Evolutionary conservation across 1,140 invertebrate genomes (phyloP).

Genomic region (Goniozus legneri): DNA sequence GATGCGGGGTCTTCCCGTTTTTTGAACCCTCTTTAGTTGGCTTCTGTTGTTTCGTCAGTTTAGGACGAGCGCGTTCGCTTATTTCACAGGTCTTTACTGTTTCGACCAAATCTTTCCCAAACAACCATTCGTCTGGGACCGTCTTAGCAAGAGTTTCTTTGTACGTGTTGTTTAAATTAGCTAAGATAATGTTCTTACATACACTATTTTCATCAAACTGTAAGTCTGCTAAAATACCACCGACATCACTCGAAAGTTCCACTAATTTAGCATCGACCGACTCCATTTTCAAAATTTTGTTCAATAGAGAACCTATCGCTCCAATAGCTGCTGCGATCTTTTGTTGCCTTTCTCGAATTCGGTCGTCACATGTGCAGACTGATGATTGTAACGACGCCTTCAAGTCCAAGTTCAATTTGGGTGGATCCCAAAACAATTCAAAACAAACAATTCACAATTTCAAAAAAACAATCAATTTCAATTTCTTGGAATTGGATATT

Average conservation of each 20-base stretch:
- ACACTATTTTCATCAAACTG: not conserved
- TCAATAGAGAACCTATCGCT: too few species aligned
- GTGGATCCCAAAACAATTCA: too few species aligned
- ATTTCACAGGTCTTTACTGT: not conserved
- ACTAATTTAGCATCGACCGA: too few species aligned
- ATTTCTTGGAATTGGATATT: too few species aligned
- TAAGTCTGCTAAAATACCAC: not conserved
- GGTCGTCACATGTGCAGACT: too few species aligned
- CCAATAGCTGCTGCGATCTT: too few species aligned
- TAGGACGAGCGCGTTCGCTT: not conserved
- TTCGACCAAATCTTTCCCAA: constrained; percentile 12
- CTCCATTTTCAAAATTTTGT: too few species aligned
- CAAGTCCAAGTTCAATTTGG: too few species aligned
- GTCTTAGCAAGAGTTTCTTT: not conserved
- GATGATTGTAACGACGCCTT: too few species aligned
- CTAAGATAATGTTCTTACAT: not conserved
- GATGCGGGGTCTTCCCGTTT: not conserved
- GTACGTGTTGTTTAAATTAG: not conserved
- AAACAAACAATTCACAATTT: too few species aligned
- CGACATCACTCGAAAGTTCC: not conserved
- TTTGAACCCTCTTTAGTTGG: not conserved
- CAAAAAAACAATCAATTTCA: too few species aligned
- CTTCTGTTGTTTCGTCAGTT: not conserved
- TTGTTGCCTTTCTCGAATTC: too few species aligned
- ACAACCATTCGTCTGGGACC: not conserved